A percentile compares a stretch with the other conserved stretches of the same genome.
These are phyloP conservation scores for Scatophagus argus DNA, from an alignment of 2,113 vertebrate species.

Conservation along the genomic window DNA sequence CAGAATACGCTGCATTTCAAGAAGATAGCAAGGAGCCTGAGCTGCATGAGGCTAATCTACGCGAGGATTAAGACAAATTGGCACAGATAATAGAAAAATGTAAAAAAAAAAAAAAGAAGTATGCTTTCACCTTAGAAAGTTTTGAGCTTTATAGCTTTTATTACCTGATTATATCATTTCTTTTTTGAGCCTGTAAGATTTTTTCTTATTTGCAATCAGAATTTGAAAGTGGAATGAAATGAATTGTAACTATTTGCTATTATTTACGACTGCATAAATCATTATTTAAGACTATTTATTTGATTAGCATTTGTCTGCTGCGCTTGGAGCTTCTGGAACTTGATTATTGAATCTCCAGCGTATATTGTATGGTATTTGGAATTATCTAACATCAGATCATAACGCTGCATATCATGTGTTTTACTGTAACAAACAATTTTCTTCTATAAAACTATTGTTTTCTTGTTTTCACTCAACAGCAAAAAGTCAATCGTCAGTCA, in stretches of 20 bases:
- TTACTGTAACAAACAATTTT: conserved; percentile 48
- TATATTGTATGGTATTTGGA: not conserved
- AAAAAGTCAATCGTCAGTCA: conserved; percentile 2
- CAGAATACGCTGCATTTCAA: too few species aligned
- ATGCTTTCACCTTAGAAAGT: not conserved
- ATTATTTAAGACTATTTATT: conserved; percentile 70
- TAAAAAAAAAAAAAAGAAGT: not conserved
- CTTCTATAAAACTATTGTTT: conserved; percentile 9
- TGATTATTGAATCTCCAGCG: not conserved
- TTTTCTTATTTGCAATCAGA: conserved; percentile 4
- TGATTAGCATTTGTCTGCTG: conserved; percentile 11
- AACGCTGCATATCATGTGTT: not conserved
- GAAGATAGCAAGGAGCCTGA: too few species aligned
- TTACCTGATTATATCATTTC: not conserved
- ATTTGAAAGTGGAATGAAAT: not conserved
- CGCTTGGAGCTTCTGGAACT: conserved; percentile 1
- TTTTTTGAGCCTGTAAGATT: not conserved
- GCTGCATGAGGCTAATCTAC: too few species aligned
- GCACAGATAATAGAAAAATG: too few species aligned
- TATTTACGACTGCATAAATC: not conserved
- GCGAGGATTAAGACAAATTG: too few species aligned
- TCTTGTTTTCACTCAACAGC: not conserved
- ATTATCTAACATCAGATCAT: not conserved
- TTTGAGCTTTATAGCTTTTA: too few species aligned
- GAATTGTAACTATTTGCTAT: not conserved